Percentiles rank a stretch among this genome's conserved stretches.
Evolutionary conservation across 2,113 vertebrate genomes (phyloP).

Genomic region (Passer montanus): DNA sequence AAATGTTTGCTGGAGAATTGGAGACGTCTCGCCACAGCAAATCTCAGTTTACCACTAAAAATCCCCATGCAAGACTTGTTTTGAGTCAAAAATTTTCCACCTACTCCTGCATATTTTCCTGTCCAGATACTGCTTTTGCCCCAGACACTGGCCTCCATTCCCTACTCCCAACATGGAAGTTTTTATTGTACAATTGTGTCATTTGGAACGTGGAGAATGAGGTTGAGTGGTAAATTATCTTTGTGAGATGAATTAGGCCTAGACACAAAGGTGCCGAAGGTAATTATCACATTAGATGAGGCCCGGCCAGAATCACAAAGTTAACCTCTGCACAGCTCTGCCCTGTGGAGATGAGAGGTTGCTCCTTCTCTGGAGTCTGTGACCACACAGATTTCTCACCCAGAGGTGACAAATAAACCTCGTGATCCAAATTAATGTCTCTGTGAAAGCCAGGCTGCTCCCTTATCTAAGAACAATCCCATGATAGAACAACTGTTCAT

Average conservation of each 20-base stretch:
- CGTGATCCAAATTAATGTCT: accelerated
- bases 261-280: slow-evolving; percentile 24
- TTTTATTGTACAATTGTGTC: neutral
- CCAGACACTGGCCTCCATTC: neutral
- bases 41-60: neutral
- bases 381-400: neutral
- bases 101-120: neutral
- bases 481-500: accelerated
- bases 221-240: slow-evolving; percentile 5
- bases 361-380: neutral
- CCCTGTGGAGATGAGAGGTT: accelerated
- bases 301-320: neutral
- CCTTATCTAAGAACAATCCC: neutral
- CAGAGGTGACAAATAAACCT: neutral
- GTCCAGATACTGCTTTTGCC: neutral
- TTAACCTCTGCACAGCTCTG: neutral
- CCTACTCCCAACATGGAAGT: slow-evolving; percentile 22
- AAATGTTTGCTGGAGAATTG: neutral
- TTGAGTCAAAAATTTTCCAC: neutral
- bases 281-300: neutral
- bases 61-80: neutral
- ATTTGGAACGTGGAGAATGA: neutral
- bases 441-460: neutral
- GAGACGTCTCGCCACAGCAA: neutral
- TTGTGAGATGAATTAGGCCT: neutral